A percentile compares a stretch with the other conserved stretches of the same genome.
These are phyloP conservation scores for Meandrusa payeni DNA, from an alignment of 2,888 invertebrate genomes.

Conservation along the genomic window DNA sequence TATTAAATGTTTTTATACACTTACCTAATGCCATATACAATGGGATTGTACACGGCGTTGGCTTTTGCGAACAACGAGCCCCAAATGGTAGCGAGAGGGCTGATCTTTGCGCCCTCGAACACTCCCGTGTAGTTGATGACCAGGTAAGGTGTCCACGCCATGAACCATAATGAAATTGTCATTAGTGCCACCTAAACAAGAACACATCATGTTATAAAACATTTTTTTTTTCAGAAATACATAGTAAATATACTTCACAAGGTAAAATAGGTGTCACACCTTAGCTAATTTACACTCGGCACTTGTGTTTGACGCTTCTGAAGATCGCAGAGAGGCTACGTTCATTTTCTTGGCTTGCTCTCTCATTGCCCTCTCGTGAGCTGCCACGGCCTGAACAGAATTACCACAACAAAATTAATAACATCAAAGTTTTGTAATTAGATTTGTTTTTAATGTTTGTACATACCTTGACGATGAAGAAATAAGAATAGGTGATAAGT, in stretches of 20 bases:
- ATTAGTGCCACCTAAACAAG: slow-evolving; percentile 87
- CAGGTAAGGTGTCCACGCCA: slow-evolving; percentile 95
- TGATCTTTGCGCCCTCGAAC: slow-evolving; percentile 86
- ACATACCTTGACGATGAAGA: slow-evolving; percentile 89
- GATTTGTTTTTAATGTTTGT: not conserved
- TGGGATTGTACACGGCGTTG: slow-evolving; percentile 94
- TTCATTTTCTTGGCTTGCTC: slow-evolving; percentile 97
- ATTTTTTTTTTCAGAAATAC: no score
- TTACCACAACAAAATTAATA: slow-evolving; percentile 9
- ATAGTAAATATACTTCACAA: no score
- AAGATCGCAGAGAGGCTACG: slow-evolving; percentile 91
- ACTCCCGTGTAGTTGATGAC: slow-evolving; percentile 91
- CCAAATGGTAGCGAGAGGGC: slow-evolving; percentile 92
- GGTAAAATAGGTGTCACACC: slow-evolving; percentile 57
- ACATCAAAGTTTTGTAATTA: not conserved
- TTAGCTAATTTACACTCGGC: slow-evolving; percentile 94
- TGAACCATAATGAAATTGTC: slow-evolving; percentile 94
- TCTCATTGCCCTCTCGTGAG: slow-evolving; percentile 92
- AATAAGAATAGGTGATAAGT: slow-evolving; percentile 92
- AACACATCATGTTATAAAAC: not conserved
- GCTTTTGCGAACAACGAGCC: slow-evolving; percentile 96
- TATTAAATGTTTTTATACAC: slow-evolving; percentile 7
- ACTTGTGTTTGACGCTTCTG: slow-evolving; percentile 88
- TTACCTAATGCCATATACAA: slow-evolving; percentile 94
- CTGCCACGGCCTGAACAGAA: slow-evolving; percentile 84